A percentile compares a stretch with the other conserved stretches of the same genome.
phyloP scores from a whole-genome alignment of 2,113 vertebrate genomes.

The Epinephelus cyanopodus region DNA sequence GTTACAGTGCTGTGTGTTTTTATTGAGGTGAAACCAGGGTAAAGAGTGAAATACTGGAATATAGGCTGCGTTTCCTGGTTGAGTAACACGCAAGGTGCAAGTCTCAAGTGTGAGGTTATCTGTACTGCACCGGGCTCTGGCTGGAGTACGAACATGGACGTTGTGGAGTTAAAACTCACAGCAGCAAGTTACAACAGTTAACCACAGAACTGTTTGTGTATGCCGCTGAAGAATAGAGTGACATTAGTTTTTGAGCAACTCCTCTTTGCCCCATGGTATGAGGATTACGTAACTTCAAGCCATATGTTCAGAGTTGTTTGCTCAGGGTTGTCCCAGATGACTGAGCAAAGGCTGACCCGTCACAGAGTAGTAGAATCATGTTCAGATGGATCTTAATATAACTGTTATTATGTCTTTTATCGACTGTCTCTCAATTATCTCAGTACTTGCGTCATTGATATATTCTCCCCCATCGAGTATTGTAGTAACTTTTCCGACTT shows the following conservation, averaged over 20 bases:
- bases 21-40: conserved; percentile 23
- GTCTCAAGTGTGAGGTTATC: neutral
- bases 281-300: conserved; percentile 14
- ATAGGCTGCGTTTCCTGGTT: conserved; percentile 2
- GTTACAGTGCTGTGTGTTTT: conserved; percentile 26
- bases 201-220: conserved; percentile 14
- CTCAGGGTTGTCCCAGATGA: neutral
- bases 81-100: neutral
- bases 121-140: neutral
- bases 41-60: conserved; percentile 9
- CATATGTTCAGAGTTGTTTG: conserved; percentile 29
- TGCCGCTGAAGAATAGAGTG: neutral
- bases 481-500: neutral
- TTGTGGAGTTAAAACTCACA: neutral
- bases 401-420: neutral
- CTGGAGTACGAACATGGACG: no score
- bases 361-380: neutral
- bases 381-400: neutral
- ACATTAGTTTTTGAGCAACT: neutral
- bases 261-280: neutral
- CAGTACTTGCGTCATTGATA: no score
- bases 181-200: neutral
- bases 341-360: neutral
- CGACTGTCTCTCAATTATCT: neutral
- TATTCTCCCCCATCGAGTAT: no score